Conservation (phyloP, 1,140 invertebrate genomes). For the Papilio dardanus region DNA sequence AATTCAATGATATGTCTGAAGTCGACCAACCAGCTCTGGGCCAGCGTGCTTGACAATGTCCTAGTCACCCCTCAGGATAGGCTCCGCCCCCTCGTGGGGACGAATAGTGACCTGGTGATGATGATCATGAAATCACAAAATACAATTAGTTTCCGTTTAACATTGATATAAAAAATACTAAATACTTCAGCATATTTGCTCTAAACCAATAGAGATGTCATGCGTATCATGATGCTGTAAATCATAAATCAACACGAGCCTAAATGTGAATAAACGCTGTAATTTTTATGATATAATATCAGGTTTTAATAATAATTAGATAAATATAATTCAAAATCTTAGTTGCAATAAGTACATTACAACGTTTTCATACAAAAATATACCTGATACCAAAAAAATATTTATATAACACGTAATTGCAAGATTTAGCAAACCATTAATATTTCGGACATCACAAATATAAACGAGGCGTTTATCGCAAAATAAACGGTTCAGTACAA, state of each 20-base stretch:
- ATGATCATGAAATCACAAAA: not conserved
- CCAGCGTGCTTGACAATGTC: too few relatives aligned
- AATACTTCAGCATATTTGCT: not conserved
- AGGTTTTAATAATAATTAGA: not conserved
- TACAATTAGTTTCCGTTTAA: not conserved
- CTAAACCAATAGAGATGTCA: constrained; percentile 2
- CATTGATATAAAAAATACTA: not conserved
- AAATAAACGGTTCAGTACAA: not conserved
- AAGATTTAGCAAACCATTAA: constrained; percentile 6
- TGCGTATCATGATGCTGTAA: not conserved
- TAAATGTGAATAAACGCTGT: not conserved
- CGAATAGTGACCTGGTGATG: too few relatives aligned
- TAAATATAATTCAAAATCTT: not conserved
- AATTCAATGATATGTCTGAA: too few relatives aligned
- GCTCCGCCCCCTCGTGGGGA: too few relatives aligned
- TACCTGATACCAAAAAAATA: not conserved
- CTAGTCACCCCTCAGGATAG: too few relatives aligned
- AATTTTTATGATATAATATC: not conserved
- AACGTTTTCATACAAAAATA: not conserved
- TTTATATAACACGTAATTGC: not conserved
- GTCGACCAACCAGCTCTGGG: too few relatives aligned
- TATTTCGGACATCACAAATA: not conserved
- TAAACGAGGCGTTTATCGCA: not conserved
- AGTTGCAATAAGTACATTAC: not conserved
- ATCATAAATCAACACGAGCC: constrained; percentile 17